Conservation (phyloP, 2,797 vertebrate species). For the Toxotes lorentzi region DNA sequence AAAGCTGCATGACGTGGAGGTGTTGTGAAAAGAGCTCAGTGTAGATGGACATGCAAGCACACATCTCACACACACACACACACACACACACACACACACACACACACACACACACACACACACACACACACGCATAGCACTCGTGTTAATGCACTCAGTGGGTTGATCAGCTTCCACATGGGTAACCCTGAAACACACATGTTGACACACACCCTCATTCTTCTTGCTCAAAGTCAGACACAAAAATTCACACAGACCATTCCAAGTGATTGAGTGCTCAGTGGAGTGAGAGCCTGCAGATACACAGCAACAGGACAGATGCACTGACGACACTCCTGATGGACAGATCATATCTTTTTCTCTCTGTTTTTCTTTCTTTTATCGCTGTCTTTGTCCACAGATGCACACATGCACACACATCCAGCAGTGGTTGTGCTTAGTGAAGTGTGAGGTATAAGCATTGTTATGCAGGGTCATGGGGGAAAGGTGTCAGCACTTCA, state of each 20-base stretch:
- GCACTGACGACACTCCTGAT: slow-evolving; percentile 58
- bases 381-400: slow-evolving; percentile 21
- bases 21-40: slow-evolving; percentile 57
- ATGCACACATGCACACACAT: background rate
- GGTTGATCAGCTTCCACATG: slow-evolving; percentile 68
- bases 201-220: slow-evolving; percentile 39
- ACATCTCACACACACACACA: slow-evolving; percentile 12
- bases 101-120: slow-evolving; percentile 18
- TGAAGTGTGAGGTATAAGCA: slow-evolving; percentile 64
- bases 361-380: slow-evolving; percentile 29
- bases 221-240: slow-evolving; percentile 58
- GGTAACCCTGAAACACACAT: slow-evolving; percentile 58
- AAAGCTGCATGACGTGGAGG: slow-evolving; percentile 76
- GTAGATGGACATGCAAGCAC: slow-evolving; percentile 30
- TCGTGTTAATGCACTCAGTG: slow-evolving; percentile 71
- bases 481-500: slow-evolving; percentile 60
- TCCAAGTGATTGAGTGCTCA: slow-evolving; percentile 75
- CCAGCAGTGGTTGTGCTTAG: slow-evolving; percentile 47
- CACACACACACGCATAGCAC: slow-evolving; percentile 19
- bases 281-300: slow-evolving; percentile 72
- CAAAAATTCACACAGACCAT: slow-evolving; percentile 60
- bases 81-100: slow-evolving; percentile 13
- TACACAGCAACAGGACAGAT: slow-evolving; percentile 60
- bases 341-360: slow-evolving; percentile 65
- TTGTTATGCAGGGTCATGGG: slow-evolving; percentile 65